Evolutionary conservation across 53 echinoderm and acorn worm species (phyloP).

Genomic region (Holothuria scabra): DNA sequence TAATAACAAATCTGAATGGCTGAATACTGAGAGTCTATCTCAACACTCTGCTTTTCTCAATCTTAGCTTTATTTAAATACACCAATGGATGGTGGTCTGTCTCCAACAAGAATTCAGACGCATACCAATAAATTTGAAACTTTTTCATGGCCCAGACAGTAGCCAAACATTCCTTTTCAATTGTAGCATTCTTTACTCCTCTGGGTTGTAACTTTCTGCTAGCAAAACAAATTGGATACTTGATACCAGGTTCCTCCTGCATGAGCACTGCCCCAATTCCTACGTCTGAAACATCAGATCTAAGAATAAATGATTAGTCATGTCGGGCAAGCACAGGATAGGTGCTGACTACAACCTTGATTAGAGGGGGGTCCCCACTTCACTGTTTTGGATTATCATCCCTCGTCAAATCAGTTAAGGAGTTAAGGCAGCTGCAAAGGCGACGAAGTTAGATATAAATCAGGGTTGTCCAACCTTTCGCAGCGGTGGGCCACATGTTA

Average conservation of each 20-base stretch:
- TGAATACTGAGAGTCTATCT: too few relatives aligned
- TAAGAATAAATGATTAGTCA: constrained; percentile 22
- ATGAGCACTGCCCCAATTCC: constrained; percentile 40
- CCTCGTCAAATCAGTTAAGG: constrained; percentile 59
- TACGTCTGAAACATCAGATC: constrained; percentile 46
- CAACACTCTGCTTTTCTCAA: constrained; percentile 21
- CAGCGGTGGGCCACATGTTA: too few relatives aligned
- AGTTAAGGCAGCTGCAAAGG: constrained; percentile 52
- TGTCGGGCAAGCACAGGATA: constrained; percentile 27
- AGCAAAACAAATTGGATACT: constrained; percentile 46
- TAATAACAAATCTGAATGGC: constrained; percentile 1
- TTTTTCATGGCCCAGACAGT: constrained; percentile 6
- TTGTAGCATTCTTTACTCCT: background rate
- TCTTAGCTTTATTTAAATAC: constrained; percentile 4
- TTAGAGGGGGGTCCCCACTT: constrained; percentile 30
- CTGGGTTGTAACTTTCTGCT: constrained; percentile 23
- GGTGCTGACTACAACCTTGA: background rate
- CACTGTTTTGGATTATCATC: constrained; percentile 42
- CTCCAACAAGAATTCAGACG: constrained; percentile 21
- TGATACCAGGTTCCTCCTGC: constrained; percentile 7
- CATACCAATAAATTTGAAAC: background rate
- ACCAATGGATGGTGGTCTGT: too few relatives aligned
- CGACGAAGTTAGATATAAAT: constrained; percentile 59
- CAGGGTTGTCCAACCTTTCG: too few relatives aligned
- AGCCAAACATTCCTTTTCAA: too few relatives aligned